Base-by-base conservation (phyloP, 1,140 invertebrate genomes). In the Drosophila sp. region DNA sequence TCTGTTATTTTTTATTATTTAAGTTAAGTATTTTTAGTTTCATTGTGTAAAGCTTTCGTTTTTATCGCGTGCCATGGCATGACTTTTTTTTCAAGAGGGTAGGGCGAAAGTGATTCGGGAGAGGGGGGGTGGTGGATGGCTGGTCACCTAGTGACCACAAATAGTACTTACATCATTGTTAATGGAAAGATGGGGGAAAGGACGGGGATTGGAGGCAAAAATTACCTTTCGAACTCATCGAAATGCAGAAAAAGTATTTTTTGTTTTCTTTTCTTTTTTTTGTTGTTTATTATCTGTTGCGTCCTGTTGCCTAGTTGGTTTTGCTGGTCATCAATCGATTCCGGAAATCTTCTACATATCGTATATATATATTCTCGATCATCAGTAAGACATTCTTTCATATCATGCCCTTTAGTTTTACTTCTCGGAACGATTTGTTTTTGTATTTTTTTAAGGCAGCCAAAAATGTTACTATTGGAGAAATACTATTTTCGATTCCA, bases 321-420 rank as follows among this genome's bases (percentile, higher is more conserved):
- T 30, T 33, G 10, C 32, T 54, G 61, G 4, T 30, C 30, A 30
- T 30, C 30, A 30, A 30, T 30, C 4, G 10, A 10, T 10, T 38
- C 8, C 11, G 35, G 35, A 38, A 38, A 8, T 10, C 11, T 11
- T 38, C 2, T 5, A 35, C 11, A 38, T 11, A 38, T 38, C 11
- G 17, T 10, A 38, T 38, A 10, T 38, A 10, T 38, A 10, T 38
- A 38, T 38, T 11, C 8, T 63, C n/a, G 50, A 10, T 55, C 11
- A 55, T 25, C 50, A 29, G 27, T 56, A 29, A 72, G 44, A 61
- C 64, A 79, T 65, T 58, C 67, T 57, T n/a, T n/a, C n/a, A n/a
- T n/a, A 60, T 77, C 58, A 11, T 11, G 8, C 10, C 11, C 10
- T 11, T 38, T 38, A 11, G 35, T 27, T 54, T 50, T 68, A 41